Evolutionary conservation across 1,140 invertebrate genomes (phyloP), one percentile per base, ranked within the genome.

Genomic region (Anastrepha obliqua): DNA sequence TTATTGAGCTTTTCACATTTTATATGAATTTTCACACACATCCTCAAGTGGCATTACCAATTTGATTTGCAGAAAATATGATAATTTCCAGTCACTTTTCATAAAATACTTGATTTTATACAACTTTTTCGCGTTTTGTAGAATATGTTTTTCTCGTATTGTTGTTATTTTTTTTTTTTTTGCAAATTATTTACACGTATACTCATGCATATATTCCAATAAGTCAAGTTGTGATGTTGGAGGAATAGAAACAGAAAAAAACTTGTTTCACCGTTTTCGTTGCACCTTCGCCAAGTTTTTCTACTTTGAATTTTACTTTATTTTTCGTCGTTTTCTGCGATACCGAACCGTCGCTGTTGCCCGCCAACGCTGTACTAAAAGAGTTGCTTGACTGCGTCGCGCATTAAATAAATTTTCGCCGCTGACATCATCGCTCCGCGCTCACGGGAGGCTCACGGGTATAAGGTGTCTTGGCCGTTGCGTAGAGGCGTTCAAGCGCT

Each of bases 281-380:
- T 81, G 47, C 74, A 81, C 74, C n/a, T 81, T 81, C 47, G 74
- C 74, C 74, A 81, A 81, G 47, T 60, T 86, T 86, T 86, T 59
- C 85, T 86, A 87, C 59, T 64, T 87, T 17, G 15, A 58, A 65
- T 85, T 87, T 85, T 39, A 85, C 51, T 64, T 70, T 11, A 87
- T 59, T 85, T 87, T 81, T 64, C 44, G n/a, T 47, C 15, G 11
- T 65, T 87, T 15, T 20, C 13, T 58, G 60, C 29, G 47, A 58
- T 86, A 85, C 87, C 86, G 81, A 88, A 88, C 88, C 88, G 88
- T 86, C 74, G 74, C 81, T 87, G 78, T 85, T 47, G 86, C 86
- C 88, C 88, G 88, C 87, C 88, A 88, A 88, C 88, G 88, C 88
- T 88, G 86, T 88, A 88, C 88, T 88, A 88, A 88, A 88, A 88